These are phyloP conservation scores for Belonocnema kinseyi DNA, from an alignment of 1,140 invertebrate genomes.

Conservation along the genomic window DNA sequence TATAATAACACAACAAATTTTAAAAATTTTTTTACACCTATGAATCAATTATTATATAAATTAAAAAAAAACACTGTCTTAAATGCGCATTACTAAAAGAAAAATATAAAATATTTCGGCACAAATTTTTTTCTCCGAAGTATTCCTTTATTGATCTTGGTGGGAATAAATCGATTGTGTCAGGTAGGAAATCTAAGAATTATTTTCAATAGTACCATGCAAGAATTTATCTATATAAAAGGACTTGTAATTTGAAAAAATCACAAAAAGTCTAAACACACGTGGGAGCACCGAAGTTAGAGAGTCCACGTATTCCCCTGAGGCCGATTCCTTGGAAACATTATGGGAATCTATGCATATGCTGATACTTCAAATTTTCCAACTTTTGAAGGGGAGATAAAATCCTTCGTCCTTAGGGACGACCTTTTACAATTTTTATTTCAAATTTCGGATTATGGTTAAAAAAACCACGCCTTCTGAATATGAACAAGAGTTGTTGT, in stretches of 20 bases:
- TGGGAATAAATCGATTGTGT: too few species aligned
- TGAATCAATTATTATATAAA: too few species aligned
- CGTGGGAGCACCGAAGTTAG: neutral
- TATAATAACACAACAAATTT: too few species aligned
- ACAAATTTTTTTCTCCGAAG: too few species aligned
- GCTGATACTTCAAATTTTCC: neutral
- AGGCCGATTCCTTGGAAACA: slow-evolving; percentile 15
- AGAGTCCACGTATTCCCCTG: slow-evolving; percentile 4
- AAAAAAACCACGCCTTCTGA: neutral
- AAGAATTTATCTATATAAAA: neutral
- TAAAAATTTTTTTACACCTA: too few species aligned
- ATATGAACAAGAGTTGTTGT: neutral
- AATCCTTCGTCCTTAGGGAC: slow-evolving; percentile 14
- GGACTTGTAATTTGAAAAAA: slow-evolving; percentile 16
- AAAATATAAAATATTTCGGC: too few species aligned
- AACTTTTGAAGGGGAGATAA: slow-evolving; percentile 3
- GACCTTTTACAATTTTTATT: slow-evolving; percentile 5
- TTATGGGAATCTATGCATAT: slow-evolving; percentile 18
- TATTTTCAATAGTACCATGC: too few species aligned
- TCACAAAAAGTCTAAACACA: neutral
- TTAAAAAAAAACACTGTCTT: too few species aligned
- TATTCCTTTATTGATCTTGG: too few species aligned
- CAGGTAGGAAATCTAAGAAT: too few species aligned
- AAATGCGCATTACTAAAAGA: too few species aligned
- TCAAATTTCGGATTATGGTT: neutral